Evolutionary conservation across 2,113 vertebrate genomes (phyloP), one percentile per base, ranked within the genome.

Genomic region (Hydrochoerus hydrochaeris): DNA sequence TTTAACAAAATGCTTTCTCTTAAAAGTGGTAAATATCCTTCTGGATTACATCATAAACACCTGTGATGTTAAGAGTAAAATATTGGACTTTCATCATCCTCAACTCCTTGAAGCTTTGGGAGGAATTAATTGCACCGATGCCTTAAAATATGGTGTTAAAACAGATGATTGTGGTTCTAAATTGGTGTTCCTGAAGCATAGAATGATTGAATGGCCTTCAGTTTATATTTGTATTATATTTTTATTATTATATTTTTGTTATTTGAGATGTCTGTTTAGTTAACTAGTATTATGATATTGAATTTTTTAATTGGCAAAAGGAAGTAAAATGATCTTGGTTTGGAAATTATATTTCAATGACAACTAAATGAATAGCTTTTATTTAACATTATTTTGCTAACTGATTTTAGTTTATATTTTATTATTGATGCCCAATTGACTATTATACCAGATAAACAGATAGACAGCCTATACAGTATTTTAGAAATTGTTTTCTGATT

Each of bases 101-200:
- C 97, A 99, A 54, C 90, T 99, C 44, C 98, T 98, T 85, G 98
- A 99, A 54, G 98, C 97, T 26, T 97, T 99, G 83, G 98, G 99
- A 85, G 97, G 98, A 0, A 98, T 99, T 96, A 88, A 99, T 88
- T 99, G 98, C 44, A 98, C 97, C 65, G 97, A 98, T 0, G 96
- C 97, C 0, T 97, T 99, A 62, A 99, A 99, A 96, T 99, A 99
- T 8, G 87, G 98, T 71, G 97, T 99, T 89, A 98, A 98, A 97
- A 98, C 98, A 98, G 98, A 97, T 98, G 91, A 94, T 38, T 46
- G 13, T 41, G 35, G 82, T 69, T 89, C 92, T 38, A 82, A 90
- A 30, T 52, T 32, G 52, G 17, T 83, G 41, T 1, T 8, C 26
- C 9, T n/a, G 2, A 67, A 60, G 12, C 93, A 30, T 19, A 89